phyloP scores from a whole-genome alignment of 2,888 invertebrate genomes.

The Rotaria macrura region DNA sequence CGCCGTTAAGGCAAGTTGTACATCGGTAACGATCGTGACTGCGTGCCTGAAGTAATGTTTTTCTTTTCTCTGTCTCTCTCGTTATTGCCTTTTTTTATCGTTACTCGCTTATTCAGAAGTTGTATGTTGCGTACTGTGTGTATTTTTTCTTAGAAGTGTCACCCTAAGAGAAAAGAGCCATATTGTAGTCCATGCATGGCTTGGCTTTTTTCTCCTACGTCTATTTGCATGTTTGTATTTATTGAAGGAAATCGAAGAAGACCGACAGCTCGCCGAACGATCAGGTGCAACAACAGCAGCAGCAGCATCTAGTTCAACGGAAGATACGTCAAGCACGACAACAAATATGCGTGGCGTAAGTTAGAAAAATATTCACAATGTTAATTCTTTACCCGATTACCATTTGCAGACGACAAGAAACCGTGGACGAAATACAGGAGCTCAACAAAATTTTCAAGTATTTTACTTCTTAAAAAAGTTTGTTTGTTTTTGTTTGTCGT shows the following conservation, averaged over 20 bases:
- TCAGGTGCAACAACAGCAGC: neutral
- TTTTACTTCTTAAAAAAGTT: neutral
- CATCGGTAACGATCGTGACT: neutral
- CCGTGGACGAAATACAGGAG: neutral
- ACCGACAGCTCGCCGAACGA: neutral
- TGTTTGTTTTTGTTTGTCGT: neutral
- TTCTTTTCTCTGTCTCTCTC: neutral
- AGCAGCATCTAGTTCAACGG: neutral
- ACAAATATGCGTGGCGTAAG: neutral
- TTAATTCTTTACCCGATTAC: neutral
- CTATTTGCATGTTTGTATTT: neutral
- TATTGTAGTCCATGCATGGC: neutral
- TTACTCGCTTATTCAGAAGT: neutral
- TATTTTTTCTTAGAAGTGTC: neutral
- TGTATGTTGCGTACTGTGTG: neutral
- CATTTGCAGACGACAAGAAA: neutral
- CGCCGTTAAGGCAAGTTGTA: neutral
- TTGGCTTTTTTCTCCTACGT: neutral
- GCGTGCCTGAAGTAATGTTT: neutral
- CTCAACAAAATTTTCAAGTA: neutral
- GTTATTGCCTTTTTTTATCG: neutral
- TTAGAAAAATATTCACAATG: neutral
- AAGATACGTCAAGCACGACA: neutral
- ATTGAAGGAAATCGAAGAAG: constrained; percentile 21
- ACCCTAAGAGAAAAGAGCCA: neutral